Base-by-base conservation (phyloP, 2,888 invertebrate genomes). In the Rhagonycha lutea region DNA sequence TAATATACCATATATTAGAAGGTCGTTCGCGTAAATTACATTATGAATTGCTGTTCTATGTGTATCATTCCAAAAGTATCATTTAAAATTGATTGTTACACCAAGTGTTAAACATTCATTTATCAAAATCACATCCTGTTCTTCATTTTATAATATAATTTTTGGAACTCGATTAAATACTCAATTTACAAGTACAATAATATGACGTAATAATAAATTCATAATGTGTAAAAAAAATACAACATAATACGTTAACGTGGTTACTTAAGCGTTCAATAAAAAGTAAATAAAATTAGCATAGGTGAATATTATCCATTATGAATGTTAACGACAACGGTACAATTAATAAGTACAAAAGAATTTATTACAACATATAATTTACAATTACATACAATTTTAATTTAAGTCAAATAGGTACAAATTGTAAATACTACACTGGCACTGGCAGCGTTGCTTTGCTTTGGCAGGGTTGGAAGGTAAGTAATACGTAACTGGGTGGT, bases 1-100 rank as follows among this genome's bases (percentile, higher is more conserved):
- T 72, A 61, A 23, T 61, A 18, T 61, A 68, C n/a, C 63, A 67
- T 68, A 67, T 68, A 60, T 61, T 23, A 18, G 67, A 78, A 73
- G 72, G 74, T 68, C 71, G 11, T 60, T 14, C 23, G 70, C 68
- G 24, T 73, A 65, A 65, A 24, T 65, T 65, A 65, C 63, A 65
- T 65, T 65, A 47, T n/a, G 47, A 47, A n/a, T n/a, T n/a, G 47
- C 47, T 47, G n/a, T n/a, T 47, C n/a, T 47, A 47, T 47, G 47
- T 47, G 47, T 47, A 47, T 47, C 47, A 47, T 47, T 47, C 47
- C 7, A 4, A 47, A 47, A 47, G 47, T 8, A 47, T 47, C n/a
- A 47, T n/a, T 47, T n/a, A n/a, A 47, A 47, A 47, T 47, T 47
- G 47, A 47, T 47, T n/a, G 47, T 47, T 47, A 47, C 47, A n/a